Conservation (phyloP, 2,797 vertebrate genomes). For the Nyctalus aviator region DNA sequence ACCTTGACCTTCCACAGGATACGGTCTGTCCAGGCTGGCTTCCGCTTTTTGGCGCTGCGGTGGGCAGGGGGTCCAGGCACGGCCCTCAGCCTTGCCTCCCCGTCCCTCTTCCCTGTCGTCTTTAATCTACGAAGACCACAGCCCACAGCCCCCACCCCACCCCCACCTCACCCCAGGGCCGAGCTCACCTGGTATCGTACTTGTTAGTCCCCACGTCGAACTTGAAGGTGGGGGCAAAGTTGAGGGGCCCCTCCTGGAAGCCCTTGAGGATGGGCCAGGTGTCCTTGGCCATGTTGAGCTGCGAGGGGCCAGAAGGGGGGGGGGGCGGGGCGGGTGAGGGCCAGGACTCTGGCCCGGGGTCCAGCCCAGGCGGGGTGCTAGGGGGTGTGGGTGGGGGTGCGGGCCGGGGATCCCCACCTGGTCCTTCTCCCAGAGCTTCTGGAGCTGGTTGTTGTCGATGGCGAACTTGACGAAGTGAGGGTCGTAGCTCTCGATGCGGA, state of each 20-base stretch:
- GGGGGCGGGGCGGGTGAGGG: neutral
- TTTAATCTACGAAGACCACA: neutral
- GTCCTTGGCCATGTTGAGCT: slow-evolving; percentile 97
- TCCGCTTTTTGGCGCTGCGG: slow-evolving; percentile 96
- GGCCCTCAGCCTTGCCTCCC: neutral
- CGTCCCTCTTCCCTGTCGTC: neutral
- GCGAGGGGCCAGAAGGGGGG: slow-evolving; percentile 64
- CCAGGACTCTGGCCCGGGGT: neutral
- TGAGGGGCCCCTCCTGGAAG: slow-evolving; percentile 96
- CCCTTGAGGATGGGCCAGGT: slow-evolving; percentile 95
- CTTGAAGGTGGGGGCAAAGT: slow-evolving; percentile 98
- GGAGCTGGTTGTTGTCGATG: slow-evolving; percentile 94
- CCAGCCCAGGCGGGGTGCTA: neutral
- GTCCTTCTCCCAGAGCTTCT: slow-evolving; percentile 96
- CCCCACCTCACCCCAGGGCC: neutral
- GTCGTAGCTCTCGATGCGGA: slow-evolving; percentile 96
- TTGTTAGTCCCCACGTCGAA: slow-evolving; percentile 97
- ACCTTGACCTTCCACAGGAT: slow-evolving; percentile 96
- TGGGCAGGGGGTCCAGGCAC: neutral
- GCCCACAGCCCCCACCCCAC: neutral
- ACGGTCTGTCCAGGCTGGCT: slow-evolving; percentile 98
- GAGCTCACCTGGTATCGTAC: slow-evolving; percentile 95
- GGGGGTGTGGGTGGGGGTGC: neutral
- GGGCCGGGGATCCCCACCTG: slow-evolving; percentile 90
- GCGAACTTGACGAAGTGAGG: slow-evolving; percentile 95